Percentiles rank a stretch among this genome's conserved stretches.
These are phyloP conservation scores for Gallinago media DNA, from an alignment of 2,113 vertebrate genomes.

Conservation along the genomic window DNA sequence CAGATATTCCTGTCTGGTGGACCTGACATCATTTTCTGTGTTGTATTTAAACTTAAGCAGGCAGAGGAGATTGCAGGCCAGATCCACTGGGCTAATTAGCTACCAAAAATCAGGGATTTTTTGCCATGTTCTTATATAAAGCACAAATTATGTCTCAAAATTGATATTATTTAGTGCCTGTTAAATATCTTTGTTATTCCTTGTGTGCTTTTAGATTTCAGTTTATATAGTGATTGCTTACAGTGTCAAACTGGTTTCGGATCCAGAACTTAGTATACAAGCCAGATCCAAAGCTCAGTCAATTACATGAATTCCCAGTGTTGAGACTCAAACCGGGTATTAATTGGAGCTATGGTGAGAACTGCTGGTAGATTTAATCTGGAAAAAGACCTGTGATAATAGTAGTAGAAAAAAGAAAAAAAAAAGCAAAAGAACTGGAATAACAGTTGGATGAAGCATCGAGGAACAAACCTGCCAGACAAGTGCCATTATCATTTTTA, in stretches of 20 bases:
- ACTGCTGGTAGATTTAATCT: neutral
- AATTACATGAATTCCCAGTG: neutral
- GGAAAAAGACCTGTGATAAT: neutral
- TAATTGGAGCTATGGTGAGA: conserved; percentile 32
- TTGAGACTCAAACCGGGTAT: neutral
- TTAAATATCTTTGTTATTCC: neutral
- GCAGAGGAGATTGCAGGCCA: neutral
- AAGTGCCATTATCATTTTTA: conserved; percentile 51
- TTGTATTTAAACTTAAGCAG: neutral
- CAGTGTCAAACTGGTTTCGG: neutral
- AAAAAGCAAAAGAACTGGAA: neutral
- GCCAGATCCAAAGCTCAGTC: neutral
- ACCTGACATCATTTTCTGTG: neutral
- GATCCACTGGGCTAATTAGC: neutral
- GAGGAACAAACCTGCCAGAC: conserved; percentile 48
- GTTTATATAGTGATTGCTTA: neutral
- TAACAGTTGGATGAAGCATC: neutral
- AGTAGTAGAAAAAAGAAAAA: neutral
- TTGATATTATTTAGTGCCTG: neutral
- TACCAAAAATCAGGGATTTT: neutral
- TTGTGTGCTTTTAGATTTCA: neutral
- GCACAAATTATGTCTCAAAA: neutral
- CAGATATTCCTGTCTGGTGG: rapidly evolving
- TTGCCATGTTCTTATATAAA: neutral
- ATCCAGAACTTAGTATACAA: neutral